These are phyloP conservation scores for Daphoenositta chrysoptera DNA, from an alignment of 2,113 vertebrate genomes.

Conservation along the genomic window DNA sequence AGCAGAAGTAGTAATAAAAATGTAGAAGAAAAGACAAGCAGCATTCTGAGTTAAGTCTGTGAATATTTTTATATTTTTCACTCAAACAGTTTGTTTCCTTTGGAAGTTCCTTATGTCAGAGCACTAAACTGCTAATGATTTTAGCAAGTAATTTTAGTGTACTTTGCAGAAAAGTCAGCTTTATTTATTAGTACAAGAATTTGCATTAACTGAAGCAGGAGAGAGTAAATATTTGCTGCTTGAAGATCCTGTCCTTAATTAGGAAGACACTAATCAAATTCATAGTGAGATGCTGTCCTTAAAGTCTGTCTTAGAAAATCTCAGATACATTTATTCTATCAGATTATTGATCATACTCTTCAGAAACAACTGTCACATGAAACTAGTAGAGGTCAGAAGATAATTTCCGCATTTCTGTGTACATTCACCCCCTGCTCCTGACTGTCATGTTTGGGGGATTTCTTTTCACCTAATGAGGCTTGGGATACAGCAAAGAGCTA, in stretches of 20 bases:
- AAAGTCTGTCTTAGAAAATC: background rate
- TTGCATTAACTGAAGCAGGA: background rate
- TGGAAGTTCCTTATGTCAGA: background rate
- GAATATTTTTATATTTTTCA: background rate
- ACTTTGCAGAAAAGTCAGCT: background rate
- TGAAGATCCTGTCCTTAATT: background rate
- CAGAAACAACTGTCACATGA: background rate
- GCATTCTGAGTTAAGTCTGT: background rate
- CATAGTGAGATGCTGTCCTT: background rate
- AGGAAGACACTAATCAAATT: background rate
- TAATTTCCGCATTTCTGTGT: background rate
- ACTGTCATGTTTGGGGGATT: background rate
- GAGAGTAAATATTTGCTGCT: background rate
- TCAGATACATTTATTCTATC: background rate
- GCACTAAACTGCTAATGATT: background rate
- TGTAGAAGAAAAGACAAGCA: background rate
- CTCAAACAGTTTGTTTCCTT: background rate
- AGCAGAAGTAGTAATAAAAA: background rate
- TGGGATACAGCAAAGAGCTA: too few species aligned
- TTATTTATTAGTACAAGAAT: background rate
- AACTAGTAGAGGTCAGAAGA: background rate
- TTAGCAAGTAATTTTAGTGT: background rate
- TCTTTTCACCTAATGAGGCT: background rate
- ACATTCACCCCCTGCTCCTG: rapidly evolving
- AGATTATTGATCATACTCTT: background rate